Percentiles rank a stretch among this genome's conserved stretches.
Evolutionary conservation across 2,888 invertebrate genomes (phyloP).

Genomic region (Dioctria rufipes): DNA sequence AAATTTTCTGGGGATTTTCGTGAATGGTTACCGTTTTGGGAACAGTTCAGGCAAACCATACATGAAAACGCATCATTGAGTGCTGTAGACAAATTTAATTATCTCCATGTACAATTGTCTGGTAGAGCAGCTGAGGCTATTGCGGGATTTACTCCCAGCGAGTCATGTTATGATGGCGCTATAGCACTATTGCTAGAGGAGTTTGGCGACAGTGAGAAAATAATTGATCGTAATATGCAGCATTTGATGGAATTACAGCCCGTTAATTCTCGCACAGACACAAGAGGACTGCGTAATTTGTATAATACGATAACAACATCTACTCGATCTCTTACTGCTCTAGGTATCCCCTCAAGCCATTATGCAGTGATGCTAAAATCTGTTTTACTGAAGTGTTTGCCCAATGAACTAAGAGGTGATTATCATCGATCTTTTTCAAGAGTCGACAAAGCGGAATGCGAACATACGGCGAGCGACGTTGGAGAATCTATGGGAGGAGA

Average conservation of each 20-base stretch:
- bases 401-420: background rate
- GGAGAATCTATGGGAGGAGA: too few relatives aligned
- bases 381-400: constrained; percentile 9
- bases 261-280: background rate
- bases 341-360: constrained; percentile 3
- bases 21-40: constrained; percentile 20
- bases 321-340: constrained; percentile 18
- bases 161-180: background rate
- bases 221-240: constrained; percentile 7
- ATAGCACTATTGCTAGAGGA: background rate
- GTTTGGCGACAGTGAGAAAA: background rate
- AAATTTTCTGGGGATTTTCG: background rate
- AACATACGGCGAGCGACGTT: too few relatives aligned
- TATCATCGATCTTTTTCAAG: background rate
- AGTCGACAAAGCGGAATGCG: too few relatives aligned
- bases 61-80: too few relatives aligned
- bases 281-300: constrained; percentile 4
- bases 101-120: background rate
- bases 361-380: constrained; percentile 17
- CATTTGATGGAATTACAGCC: constrained; percentile 4
- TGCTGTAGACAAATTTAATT: constrained; percentile 14
- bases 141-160: too few relatives aligned
- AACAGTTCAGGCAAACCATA: background rate
- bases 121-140: too few relatives aligned
- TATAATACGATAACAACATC: constrained; percentile 8